Base-by-base conservation (phyloP, 2,113 vertebrate genomes). In the Vidua macroura region DNA sequence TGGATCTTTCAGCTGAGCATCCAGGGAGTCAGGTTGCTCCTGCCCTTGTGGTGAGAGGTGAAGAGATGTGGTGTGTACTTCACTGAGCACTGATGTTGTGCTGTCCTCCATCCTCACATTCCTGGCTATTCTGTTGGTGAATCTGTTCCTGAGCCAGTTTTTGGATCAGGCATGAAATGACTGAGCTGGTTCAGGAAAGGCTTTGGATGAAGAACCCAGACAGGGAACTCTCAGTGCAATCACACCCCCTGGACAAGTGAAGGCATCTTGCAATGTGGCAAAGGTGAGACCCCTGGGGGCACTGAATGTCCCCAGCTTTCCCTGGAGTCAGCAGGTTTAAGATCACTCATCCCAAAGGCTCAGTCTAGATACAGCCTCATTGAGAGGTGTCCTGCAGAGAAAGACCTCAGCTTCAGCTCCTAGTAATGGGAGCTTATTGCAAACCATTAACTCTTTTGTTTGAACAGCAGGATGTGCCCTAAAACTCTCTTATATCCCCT, bases 51-150 rank as follows among this genome's bases (percentile, higher is more conserved):
- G 41, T 64, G 75, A 31, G 86, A 64, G 41, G 15, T 44, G 8
- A 67, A 19, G 70, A 67, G 18, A 33, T 35, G 9, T 5, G 19
- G 23, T 46, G 11, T 7, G 9, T 20, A 15, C 17, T 55, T 35
- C 0, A 0, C 22, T 20, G 12, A 62, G 58, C 5, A 5, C 10
- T 0, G 5, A 14, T 27, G 24, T 1, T 27, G 23, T 22, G n/a
- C 43, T 78, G 62, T 44, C 37, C 27, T 60, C 48, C 84, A 15
- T 14, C 13, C 14, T 7, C 9, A 22, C 27, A 6, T 14, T 19
- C 12, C 39, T 48, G 48, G 31, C 35, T 68, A 0, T 52, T 87
- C 27, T 56, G 21, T 16, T 39, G 19, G 25, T 35, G 30, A 59
- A 67, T 68, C 53, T 56, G 17, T 23, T 64, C 27, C 6, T 23